Evolutionary conservation across 2,888 invertebrate genomes (phyloP).

Genomic region (Drosophila imparisetae): DNA sequence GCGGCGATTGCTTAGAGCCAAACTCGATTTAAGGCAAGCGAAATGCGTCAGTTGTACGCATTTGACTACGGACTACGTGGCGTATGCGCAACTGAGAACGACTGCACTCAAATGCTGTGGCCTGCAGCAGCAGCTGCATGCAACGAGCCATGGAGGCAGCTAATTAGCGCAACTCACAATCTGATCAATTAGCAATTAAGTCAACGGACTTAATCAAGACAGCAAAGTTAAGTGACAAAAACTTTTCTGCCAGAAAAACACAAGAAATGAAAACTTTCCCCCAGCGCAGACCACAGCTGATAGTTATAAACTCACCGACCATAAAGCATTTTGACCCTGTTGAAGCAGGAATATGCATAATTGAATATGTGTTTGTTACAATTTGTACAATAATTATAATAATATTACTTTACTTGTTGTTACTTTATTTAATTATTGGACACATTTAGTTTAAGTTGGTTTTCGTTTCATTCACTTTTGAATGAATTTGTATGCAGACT

Average conservation of each 20-base stretch:
- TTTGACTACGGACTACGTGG: constrained; percentile 32
- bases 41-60: constrained; percentile 17
- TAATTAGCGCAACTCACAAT: constrained; percentile 74
- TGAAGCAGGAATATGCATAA: constrained; percentile 30
- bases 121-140: constrained; percentile 6
- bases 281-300: constrained; percentile 21
- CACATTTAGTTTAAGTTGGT: background rate
- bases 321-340: background rate
- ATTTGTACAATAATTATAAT: background rate
- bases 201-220: constrained; percentile 71
- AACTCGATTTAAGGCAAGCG: constrained; percentile 15
- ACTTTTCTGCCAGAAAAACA: constrained; percentile 37
- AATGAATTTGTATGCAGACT: background rate
- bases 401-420: background rate
- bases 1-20: constrained; percentile 10
- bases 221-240: constrained; percentile 72
- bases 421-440: background rate
- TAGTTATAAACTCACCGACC: constrained; percentile 2
- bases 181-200: constrained; percentile 73
- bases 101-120: constrained; percentile 39
- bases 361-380: constrained; percentile 22
- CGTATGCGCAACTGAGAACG: constrained; percentile 40
- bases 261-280: background rate
- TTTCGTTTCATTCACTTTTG: background rate
- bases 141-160: constrained; percentile 29